Conservation (phyloP, 1,140 invertebrate genomes). For the Oncopodura yosiiana region DNA sequence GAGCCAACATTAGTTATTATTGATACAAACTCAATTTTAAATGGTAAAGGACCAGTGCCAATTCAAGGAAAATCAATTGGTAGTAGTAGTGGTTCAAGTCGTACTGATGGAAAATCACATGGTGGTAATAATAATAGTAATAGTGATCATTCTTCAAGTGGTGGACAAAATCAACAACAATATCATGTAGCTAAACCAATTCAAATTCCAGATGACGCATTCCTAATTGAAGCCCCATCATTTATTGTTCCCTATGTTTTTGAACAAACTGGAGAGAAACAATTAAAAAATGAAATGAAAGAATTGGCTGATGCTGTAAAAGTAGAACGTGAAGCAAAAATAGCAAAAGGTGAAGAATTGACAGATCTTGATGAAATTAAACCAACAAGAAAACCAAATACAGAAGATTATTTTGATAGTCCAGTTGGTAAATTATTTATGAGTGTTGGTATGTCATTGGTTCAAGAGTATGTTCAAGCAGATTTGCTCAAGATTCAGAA, state of each 20-base stretch:
- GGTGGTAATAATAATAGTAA: neutral
- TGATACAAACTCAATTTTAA: slow-evolving; percentile 61
- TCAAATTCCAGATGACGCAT: slow-evolving; percentile 77
- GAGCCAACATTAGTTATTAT: slow-evolving; percentile 67
- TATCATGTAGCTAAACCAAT: slow-evolving; percentile 41
- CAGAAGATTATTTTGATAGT: slow-evolving; percentile 61
- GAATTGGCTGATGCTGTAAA: slow-evolving; percentile 54
- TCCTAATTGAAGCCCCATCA: slow-evolving; percentile 77
- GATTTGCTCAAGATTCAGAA: slow-evolving; percentile 81
- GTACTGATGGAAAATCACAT: slow-evolving; percentile 9
- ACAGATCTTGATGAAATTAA: slow-evolving; percentile 39
- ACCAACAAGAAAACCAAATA: slow-evolving; percentile 22
- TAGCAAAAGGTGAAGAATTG: slow-evolving; percentile 34
- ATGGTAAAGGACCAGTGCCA: slow-evolving; percentile 52
- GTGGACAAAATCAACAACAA: slow-evolving; percentile 37
- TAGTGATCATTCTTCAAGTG: slow-evolving; percentile 24
- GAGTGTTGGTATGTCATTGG: slow-evolving; percentile 80
- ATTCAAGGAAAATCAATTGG: slow-evolving; percentile 40
- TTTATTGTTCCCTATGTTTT: slow-evolving; percentile 86
- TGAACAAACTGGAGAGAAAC: slow-evolving; percentile 56
- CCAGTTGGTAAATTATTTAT: slow-evolving; percentile 84
- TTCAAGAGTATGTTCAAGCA: slow-evolving; percentile 84
- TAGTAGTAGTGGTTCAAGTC: slow-evolving; percentile 16
- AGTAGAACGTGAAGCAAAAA: slow-evolving; percentile 51
- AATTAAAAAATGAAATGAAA: slow-evolving; percentile 63